Base-by-base conservation (phyloP, 2,113 vertebrate genomes). In the Chaetops frenatus region DNA sequence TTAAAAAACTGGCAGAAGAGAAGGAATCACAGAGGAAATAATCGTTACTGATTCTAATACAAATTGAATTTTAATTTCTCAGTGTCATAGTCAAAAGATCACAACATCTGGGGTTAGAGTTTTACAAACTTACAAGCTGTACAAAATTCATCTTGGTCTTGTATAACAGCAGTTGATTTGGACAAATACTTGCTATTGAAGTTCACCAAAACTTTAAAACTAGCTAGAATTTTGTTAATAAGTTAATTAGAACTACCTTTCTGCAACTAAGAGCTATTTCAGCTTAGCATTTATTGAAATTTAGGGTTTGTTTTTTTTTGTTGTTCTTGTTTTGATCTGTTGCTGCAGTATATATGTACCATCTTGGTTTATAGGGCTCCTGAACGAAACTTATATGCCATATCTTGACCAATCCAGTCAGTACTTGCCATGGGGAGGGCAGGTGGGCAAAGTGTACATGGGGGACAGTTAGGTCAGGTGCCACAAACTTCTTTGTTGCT, bases 371-470 rank as follows among this genome's bases (percentile, higher is more conserved):
- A 38, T 38, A 38, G 38, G 38, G 38, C 11, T 38, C 38, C 38
- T 38, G 11, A 38, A 38, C 38, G 38, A 38, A 38, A 11, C 38
- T 38, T 38, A 38, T 38, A 38, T 38, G 38, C 29, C n/a, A 5
- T 19, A 6, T 61, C 35, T 78, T 3, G 4, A 53, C 13, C 23
- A 42, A 25, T 62, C 27, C 44, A 33, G n/a, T 42, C 57, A 67
- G 21, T 40, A 22, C 54, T 56, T 31, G 28, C 48, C 0, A 1
- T 36, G 22, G 33, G 25, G 48, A 29, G 38, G 0, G 1, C 28
- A 25, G 18, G 31, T 48, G 31, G 42, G 31, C 48, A 65, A 3
- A 21, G 40, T 17, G 28, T 28, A 5, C 3, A 0, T 11, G 9
- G 12, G 24, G 24, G 7, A 33, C 15, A 16, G 27, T n/a, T 56